These are phyloP conservation scores for Aspidoscelis tigris DNA, from an alignment of 2,113 vertebrate species.

Conservation along the genomic window DNA sequence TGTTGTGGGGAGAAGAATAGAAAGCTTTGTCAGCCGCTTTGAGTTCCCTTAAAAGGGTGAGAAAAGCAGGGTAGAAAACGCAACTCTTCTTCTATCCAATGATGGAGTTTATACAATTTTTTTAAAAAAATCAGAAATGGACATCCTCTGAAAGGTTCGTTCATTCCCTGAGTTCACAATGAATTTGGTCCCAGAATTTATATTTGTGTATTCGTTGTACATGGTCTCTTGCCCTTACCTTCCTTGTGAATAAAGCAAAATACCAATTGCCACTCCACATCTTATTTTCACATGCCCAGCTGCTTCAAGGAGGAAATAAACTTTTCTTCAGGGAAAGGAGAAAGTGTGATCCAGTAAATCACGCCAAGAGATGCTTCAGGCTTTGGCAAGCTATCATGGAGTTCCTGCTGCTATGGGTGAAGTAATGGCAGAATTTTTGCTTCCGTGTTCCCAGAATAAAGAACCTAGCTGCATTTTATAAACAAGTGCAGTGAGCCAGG, in stretches of 20 bases:
- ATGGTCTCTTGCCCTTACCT: too few relatives aligned
- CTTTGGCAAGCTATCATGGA: conserved; percentile 6
- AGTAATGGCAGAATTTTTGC: not conserved
- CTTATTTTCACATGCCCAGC: not conserved
- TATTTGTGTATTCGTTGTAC: not conserved
- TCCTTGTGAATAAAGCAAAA: too few relatives aligned
- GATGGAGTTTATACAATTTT: too few relatives aligned
- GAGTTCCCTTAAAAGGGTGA: too few relatives aligned
- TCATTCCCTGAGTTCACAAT: not conserved
- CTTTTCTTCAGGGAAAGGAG: not conserved
- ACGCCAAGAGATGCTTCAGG: not conserved
- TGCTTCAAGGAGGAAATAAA: not conserved
- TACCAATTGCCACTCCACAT: not conserved
- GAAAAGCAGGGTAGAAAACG: too few relatives aligned
- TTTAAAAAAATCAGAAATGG: too few relatives aligned
- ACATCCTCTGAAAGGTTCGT: too few relatives aligned
- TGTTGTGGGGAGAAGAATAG: too few relatives aligned
- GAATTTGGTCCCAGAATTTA: not conserved
- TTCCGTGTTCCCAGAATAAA: not conserved
- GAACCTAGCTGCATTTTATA: not conserved
- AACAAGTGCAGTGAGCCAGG: conserved; percentile 8
- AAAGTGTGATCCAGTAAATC: not conserved
- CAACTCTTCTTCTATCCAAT: too few relatives aligned
- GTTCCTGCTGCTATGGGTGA: not conserved
- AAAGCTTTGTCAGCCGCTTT: too few relatives aligned